Evolutionary conservation across 2,888 invertebrate genomes (phyloP), one percentile per base, ranked within the genome.

Genomic region (Tupiocoris notatus): DNA sequence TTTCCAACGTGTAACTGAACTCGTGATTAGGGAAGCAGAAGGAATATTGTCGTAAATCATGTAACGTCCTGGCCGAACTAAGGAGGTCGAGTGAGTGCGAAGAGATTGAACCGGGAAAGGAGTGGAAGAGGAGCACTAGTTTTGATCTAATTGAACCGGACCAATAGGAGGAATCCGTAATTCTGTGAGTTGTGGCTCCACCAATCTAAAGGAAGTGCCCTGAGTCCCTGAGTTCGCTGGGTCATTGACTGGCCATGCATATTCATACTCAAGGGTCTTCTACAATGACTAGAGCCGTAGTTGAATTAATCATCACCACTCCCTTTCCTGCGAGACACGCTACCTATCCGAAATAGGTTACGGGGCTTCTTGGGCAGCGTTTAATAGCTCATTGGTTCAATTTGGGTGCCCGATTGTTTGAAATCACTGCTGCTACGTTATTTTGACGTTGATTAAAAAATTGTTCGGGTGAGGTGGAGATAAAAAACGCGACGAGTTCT

Each of bases 241-340:
- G 70, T 70, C 70, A 70, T 70, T 70, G 70, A 18, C 58, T 70
- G 7, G 57, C 39, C 70, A 70, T 70, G 70, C 70, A 70, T 70
- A 70, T 70, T 70, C 70, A 70, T 70, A 58, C 61, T 18, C 59
- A 3, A 39, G 39, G 39, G 39, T 39, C 39, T 39, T 39, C 39
- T 39, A 39, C 39, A 24, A n/a, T 21, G 59, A 24, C 59, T 70
- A 63, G 70, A 59, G 20, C 70, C 39, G 12, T 70, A 59, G 70
- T 70, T 70, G 59, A 70, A 70, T 70, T 70, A 70, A 70, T 70
- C 70, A 70, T 24, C 58, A 22, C 39, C 59, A 59, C 70, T 70
- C 56, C 57, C 67, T 54, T 39, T n/a, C 17, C 17, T 21, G 1
- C 9, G 12, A 2, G 1, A 3, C 22, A 2, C 9, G n/a, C 64